A percentile compares a stretch with the other conserved stretches of the same genome.
These are phyloP conservation scores for Magallana ariakensis DNA, from an alignment of 1,140 invertebrate genomes.

Conservation along the genomic window DNA sequence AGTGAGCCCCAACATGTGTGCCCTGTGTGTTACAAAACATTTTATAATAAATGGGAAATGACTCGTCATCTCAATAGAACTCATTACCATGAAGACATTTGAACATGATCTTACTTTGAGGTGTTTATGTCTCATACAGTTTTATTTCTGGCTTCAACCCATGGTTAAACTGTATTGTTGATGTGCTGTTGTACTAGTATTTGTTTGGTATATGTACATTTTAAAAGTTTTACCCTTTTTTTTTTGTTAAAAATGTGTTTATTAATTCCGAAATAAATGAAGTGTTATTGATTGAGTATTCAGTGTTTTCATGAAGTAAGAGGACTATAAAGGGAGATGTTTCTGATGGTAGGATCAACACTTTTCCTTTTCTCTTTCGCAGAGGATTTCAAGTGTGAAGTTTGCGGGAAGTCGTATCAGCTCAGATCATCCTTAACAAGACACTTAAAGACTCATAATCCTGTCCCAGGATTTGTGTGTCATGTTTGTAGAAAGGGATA, in stretches of 20 bases:
- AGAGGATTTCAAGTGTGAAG: slow-evolving; percentile 30
- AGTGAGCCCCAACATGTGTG: slow-evolving; percentile 31
- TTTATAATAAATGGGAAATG: slow-evolving; percentile 42
- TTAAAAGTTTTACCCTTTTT: background rate
- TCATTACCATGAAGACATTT: slow-evolving; percentile 13
- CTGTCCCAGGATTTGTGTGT: slow-evolving; percentile 30
- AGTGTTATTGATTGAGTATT: background rate
- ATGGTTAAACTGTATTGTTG: background rate
- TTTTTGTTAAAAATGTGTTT: background rate
- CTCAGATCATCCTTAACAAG: slow-evolving; percentile 32
- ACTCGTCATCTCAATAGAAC: slow-evolving; percentile 36
- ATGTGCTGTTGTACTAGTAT: background rate
- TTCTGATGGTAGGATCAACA: slow-evolving; percentile 27
- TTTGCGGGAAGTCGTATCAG: slow-evolving; percentile 35
- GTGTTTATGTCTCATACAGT: background rate
- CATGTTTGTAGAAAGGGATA: slow-evolving; percentile 34
- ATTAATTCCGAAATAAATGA: background rate
- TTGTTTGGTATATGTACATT: background rate
- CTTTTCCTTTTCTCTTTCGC: slow-evolving; percentile 40
- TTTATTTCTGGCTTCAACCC: background rate
- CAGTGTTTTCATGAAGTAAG: background rate
- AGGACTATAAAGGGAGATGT: background rate
- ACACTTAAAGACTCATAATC: slow-evolving; percentile 41
- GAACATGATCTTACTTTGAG: background rate
- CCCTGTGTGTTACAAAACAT: slow-evolving; percentile 41